These are phyloP conservation scores for Pantherophis alleghaniensis DNA, from an alignment of 2,797 vertebrate species.

Conservation along the genomic window DNA sequence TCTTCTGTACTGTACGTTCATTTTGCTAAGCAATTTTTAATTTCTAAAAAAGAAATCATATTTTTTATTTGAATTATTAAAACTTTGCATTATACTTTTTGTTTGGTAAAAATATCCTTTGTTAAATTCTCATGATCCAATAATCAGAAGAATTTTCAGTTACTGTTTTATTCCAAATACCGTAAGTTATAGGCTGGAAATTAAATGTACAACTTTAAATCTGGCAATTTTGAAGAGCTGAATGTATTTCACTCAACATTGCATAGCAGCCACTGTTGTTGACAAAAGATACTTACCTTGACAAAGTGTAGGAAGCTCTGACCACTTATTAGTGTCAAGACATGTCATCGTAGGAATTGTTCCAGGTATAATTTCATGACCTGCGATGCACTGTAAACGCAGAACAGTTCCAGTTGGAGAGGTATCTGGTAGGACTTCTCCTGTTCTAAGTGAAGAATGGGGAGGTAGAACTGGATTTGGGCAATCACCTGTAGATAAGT, in stretches of 20 bases:
- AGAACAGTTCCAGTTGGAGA: background rate
- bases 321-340: background rate
- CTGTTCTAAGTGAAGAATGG: background rate
- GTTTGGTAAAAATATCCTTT: background rate
- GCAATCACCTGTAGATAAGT: slow-evolving; percentile 1
- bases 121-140: background rate
- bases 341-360: accelerated
- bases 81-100: background rate
- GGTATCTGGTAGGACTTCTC: accelerated
- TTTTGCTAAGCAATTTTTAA: background rate
- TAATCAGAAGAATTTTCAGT: background rate
- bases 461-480: accelerated
- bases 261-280: background rate
- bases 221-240: background rate
- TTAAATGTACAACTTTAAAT: background rate
- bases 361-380: background rate
- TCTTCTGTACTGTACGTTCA: background rate
- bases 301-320: background rate
- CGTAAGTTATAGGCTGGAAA: background rate
- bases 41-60: background rate
- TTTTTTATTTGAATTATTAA: background rate
- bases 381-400: background rate
- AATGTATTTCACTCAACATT: background rate
- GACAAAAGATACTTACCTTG: slow-evolving; percentile 16
- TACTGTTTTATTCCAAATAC: background rate